Evolutionary conservation across 92 coral and sea anemone genomes (phyloP), one percentile per base, ranked within the genome.

Genomic region (Montipora capitata): DNA sequence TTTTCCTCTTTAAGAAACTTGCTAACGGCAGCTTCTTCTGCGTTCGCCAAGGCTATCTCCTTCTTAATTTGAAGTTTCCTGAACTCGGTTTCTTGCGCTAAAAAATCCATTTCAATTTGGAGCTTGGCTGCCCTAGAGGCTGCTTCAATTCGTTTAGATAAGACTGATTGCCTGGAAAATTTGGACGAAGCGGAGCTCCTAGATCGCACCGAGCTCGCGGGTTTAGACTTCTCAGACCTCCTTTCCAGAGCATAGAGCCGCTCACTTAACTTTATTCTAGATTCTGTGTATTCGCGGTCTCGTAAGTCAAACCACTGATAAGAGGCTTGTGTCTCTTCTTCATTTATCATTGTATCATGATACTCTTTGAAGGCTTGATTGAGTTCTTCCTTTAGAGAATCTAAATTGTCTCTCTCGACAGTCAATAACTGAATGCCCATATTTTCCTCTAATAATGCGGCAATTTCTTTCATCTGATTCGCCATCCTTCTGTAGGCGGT

Each of bases 211-310:
- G 70, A 65, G 5, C 70, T 18, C 70, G 41, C 70, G 35, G 70
- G 35, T 27, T 18, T 65, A 65, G 70, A 18, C 40, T 27, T 27
- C 70, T 65, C 20, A 61, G 66, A 61, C 66, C 15, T 61, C 74
- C 89, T 84, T 57, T 87, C 86, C 42, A 80, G 10, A 5, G 80
- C 87, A 6, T 87, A 79, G 38, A 87, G 57, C 62, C 79, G 54
- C 72, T 87, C 91, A 40, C 87, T 44, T 12, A 87, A 10, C 52
- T 58, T 87, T 2, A 87, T 12, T 10, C 91, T 43, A 54, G 87
- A 87, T 68, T 87, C 91, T 14, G 18, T 79, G 72, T 78, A 87
- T 54, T 87, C 91, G 7, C 91, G 67, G 38, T 87, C 91, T 3
- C 87, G 58, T 10, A 87, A 4, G 42, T 88, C 88, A 59, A 88